These are phyloP conservation scores for Syrrhaptes paradoxus DNA, from an alignment of 2,113 vertebrate genomes.

Conservation along the genomic window DNA sequence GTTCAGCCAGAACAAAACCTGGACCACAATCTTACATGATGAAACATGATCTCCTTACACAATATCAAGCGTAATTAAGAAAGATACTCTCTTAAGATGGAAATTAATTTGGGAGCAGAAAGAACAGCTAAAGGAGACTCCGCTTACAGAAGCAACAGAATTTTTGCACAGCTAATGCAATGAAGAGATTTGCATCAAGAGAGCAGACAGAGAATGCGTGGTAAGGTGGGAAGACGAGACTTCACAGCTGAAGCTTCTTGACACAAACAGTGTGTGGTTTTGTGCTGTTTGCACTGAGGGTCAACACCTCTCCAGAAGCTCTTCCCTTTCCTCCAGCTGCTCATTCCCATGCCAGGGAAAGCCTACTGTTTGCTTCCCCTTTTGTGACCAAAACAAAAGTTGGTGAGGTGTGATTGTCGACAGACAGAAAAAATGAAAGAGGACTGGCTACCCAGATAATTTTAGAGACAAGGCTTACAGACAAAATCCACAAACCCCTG, in stretches of 20 bases:
- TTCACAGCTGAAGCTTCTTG: background rate
- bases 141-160: background rate
- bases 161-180: background rate
- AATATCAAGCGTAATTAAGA: slow-evolving; percentile 1
- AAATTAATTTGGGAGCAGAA: background rate
- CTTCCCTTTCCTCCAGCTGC: background rate
- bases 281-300: background rate
- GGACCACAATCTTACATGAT: background rate
- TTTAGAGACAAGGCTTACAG: background rate
- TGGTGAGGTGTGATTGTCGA: background rate
- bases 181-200: background rate
- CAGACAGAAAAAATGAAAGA: background rate
- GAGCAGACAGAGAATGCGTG: background rate
- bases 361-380: background rate
- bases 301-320: background rate
- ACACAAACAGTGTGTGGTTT: background rate
- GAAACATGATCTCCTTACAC: slow-evolving; percentile 22
- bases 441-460: background rate
- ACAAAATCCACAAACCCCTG: background rate
- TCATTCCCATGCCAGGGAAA: background rate
- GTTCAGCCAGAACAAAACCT: slow-evolving; percentile 50
- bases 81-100: background rate
- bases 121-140: background rate
- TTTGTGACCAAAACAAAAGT: background rate
- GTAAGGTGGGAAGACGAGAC: background rate